These are phyloP conservation scores for Morelia viridis DNA, from an alignment of 2,797 vertebrate genomes.

Conservation along the genomic window DNA sequence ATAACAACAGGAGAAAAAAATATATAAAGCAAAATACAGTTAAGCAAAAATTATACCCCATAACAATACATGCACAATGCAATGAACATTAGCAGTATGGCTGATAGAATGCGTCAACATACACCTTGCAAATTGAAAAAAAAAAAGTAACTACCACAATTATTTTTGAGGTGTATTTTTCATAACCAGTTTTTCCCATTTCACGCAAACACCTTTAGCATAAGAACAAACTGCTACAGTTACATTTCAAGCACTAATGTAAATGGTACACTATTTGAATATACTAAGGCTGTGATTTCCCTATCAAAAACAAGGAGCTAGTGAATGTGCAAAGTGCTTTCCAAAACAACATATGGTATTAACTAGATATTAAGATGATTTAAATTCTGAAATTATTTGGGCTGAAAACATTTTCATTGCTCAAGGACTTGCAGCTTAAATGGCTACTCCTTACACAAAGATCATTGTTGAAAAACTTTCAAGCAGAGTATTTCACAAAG, in stretches of 20 bases:
- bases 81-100: constrained; percentile 50
- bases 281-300: constrained; percentile 26
- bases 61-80: constrained; percentile 70
- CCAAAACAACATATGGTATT: constrained; percentile 28
- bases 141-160: constrained; percentile 36
- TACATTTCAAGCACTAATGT: not conserved
- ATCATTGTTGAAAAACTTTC: not conserved
- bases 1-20: constrained; percentile 71
- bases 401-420: constrained; percentile 45
- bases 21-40: constrained; percentile 70
- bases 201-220: constrained; percentile 35
- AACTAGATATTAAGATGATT: constrained; percentile 38
- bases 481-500: not conserved
- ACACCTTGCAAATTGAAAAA: constrained; percentile 45
- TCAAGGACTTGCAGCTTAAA: not conserved
- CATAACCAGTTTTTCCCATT: constrained; percentile 12
- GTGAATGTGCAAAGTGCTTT: constrained; percentile 42
- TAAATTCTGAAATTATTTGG: constrained; percentile 35
- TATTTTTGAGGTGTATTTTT: constrained; percentile 37
- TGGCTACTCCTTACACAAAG: not conserved
- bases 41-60: constrained; percentile 73
- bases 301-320: constrained; percentile 54
- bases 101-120: constrained; percentile 59
- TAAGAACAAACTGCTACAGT: not conserved
- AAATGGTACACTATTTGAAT: rapidly evolving